Base-by-base conservation (phyloP, 1,140 invertebrate species). In the Pseudobourletiella spinata region DNA sequence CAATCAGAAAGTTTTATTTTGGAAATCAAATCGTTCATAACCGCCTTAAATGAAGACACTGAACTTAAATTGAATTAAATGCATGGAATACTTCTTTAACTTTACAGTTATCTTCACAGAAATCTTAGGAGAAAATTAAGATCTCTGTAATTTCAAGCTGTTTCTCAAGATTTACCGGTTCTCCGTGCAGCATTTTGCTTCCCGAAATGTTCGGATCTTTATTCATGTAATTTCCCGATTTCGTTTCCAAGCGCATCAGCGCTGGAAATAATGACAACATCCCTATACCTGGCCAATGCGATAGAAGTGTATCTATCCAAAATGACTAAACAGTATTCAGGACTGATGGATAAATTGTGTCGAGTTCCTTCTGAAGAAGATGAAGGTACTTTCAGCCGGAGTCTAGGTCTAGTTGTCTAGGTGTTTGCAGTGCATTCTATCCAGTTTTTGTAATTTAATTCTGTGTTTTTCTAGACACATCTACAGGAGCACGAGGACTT, bases 101-200 rank as follows among this genome's bases (percentile, higher is more conserved):
- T 60, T 76, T 76, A 32, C 67, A 95, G 90, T 71, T 87, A 94
- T 74, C 77, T 93, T 3, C 86, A 91, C 73, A 79, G 91, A 64
- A 76, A 85, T 56, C 82, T 84, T 28, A n/a, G 85, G 84, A 28
- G 94, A 97, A 77, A 83, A 83, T 29, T 75, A 82, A 43, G 96
- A 97, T 79, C 91, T 96, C 73, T 82, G 91, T 70, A 97, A 96
- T 82, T 91, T 95, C 73, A 79, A 91, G 72, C 89, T 91, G 18
- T 95, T 97, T 67, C 78, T 92, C 50, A 74, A 80, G 64, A 86
- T 89, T 32, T 81, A 83, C 30, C 76, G 79, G 26, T 98, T 92
- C 92, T 96, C 95, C 74, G 79, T 83, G 50, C 72, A 78, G 22
- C 83, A 84, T 72, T 72, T 82, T 43, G 64, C 68, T 20, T 25